Evolutionary conservation across 2,888 invertebrate species (phyloP).

Genomic region (Deilephila elpenor): DNA sequence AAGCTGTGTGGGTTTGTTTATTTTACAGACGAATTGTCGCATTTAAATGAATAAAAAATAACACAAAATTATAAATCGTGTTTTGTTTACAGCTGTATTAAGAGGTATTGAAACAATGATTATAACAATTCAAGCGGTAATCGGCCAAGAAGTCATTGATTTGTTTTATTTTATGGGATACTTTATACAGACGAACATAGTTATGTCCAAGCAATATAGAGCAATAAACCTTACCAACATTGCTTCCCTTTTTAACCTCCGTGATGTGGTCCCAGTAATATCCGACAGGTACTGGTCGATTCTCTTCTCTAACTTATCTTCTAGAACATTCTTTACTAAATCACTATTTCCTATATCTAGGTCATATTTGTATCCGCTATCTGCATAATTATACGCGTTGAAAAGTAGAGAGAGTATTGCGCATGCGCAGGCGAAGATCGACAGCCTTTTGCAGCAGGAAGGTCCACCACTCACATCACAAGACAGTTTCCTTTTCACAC

Average conservation of each 20-base stretch:
- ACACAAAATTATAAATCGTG: no score
- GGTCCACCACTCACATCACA: conserved; percentile 44
- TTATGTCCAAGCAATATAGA: neutral
- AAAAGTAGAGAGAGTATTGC: conserved; percentile 68
- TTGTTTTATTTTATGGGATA: no score
- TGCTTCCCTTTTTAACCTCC: conserved; percentile 70
- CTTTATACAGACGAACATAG: no score
- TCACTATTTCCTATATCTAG: conserved; percentile 53
- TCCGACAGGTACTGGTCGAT: conserved; percentile 63
- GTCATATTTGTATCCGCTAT: conserved; percentile 45
- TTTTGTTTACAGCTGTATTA: no score
- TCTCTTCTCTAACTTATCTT: conserved; percentile 64
- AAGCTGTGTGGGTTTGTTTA: no score
- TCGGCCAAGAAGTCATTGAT: no score
- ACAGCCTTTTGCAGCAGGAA: conserved; percentile 65
- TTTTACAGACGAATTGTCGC: no score
- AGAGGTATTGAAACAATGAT: no score
- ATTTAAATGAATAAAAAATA: no score
- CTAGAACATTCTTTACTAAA: conserved; percentile 57
- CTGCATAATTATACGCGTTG: conserved; percentile 68
- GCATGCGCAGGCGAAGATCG: conserved; percentile 69
- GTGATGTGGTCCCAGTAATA: conserved; percentile 50
- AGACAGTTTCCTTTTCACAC: conserved; percentile 47
- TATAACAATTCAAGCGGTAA: no score
- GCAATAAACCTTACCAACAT: conserved; percentile 68